Conservation (phyloP, 2,888 invertebrate genomes). For the Lottia gigantea region DNA sequence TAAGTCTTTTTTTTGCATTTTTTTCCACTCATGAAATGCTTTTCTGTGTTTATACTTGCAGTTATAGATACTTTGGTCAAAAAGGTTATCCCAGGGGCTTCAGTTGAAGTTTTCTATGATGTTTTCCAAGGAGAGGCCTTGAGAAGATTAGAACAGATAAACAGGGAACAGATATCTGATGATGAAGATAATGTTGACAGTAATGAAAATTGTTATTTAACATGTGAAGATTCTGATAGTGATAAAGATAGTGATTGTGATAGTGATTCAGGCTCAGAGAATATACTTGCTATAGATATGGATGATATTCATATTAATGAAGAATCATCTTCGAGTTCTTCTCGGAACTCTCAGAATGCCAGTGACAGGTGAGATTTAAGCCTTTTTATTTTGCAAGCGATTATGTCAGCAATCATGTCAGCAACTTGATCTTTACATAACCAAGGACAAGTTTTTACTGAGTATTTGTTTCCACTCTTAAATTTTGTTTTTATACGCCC, state of each 20-base stretch:
- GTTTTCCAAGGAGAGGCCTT: background rate
- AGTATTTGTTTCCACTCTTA: too few relatives aligned
- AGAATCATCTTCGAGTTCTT: background rate
- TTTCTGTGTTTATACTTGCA: background rate
- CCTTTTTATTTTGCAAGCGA: background rate
- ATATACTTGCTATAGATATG: background rate
- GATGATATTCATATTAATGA: slow-evolving; percentile 8
- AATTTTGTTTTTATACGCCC: too few relatives aligned
- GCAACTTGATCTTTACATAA: too few relatives aligned
- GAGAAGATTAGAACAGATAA: too few relatives aligned
- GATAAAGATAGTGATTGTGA: slow-evolving; percentile 8
- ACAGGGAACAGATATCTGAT: background rate
- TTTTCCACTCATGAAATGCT: too few relatives aligned
- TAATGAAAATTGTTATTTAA: background rate
- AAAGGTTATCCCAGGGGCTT: background rate
- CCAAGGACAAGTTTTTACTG: too few relatives aligned
- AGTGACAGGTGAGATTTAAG: background rate
- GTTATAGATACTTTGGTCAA: background rate
- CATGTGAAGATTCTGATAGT: slow-evolving; percentile 1
- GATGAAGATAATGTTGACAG: slow-evolving; percentile 11
- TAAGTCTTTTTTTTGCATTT: too few relatives aligned
- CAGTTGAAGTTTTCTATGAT: background rate
- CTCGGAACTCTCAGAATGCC: background rate
- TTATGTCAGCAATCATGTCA: background rate
- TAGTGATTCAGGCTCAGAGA: background rate